phyloP scores from a whole-genome alignment of 2,113 vertebrate genomes.

The Oryctolagus cuniculus region mOryCun1.1 NC_091449.1:55937501-55938000 shows the following conservation, averaged over 20 bases:
- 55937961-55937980: neutral
- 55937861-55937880: neutral
- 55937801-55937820: neutral
- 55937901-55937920: neutral
- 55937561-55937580: neutral
- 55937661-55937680: neutral
- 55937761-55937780: neutral
- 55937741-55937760: neutral
- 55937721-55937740: neutral
- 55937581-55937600: neutral
- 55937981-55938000: neutral
- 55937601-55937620: neutral
- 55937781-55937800: neutral
- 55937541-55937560: neutral
- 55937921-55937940: neutral
- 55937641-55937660: neutral
- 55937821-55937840: neutral
- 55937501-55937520: neutral
- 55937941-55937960: neutral
- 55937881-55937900: neutral
- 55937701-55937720: neutral
- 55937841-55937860: neutral
- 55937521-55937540: neutral
- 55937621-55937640: neutral
- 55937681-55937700: neutral